A percentile compares a stretch with the other conserved stretches of the same genome.
These are phyloP conservation scores for Desmodus rotundus DNA, from an alignment of 2,113 vertebrate species.

Conservation along the genomic window DNA sequence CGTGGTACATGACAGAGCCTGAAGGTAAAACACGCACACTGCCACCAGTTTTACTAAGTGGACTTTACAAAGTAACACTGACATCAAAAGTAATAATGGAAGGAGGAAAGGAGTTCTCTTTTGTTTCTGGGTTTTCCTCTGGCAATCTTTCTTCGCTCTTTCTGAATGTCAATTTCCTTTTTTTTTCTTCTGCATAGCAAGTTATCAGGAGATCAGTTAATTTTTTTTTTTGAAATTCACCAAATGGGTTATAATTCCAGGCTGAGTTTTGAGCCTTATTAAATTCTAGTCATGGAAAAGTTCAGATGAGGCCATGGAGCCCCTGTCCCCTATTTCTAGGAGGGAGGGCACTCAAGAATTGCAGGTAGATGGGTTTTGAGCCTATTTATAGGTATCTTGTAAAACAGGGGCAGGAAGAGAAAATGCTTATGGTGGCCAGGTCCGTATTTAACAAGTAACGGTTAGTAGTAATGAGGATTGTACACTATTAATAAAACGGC, in stretches of 20 bases:
- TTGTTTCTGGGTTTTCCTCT: background rate
- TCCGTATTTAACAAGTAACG: slow-evolving; percentile 61
- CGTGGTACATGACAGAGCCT: background rate
- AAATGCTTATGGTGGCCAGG: background rate
- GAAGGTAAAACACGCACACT: background rate
- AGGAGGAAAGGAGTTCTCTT: background rate
- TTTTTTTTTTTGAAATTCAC: background rate
- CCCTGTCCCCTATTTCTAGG: background rate
- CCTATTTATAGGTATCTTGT: slow-evolving; percentile 25
- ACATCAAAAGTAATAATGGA: background rate
- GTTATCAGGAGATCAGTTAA: background rate
- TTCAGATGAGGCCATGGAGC: background rate
- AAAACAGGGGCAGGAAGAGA: slow-evolving; percentile 28
- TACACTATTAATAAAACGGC: slow-evolving; percentile 68
- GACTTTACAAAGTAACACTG: background rate
- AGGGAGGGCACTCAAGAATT: background rate
- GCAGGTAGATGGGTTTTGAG: slow-evolving; percentile 18
- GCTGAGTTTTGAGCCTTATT: background rate
- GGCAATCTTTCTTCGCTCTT: background rate
- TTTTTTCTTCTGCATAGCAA: background rate
- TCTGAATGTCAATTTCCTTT: background rate
- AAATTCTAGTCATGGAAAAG: background rate
- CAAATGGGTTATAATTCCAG: background rate
- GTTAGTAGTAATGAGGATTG: slow-evolving; percentile 62
- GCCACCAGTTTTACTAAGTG: background rate